Conservation (phyloP, 2,888 invertebrate species). For the Brachylomia viminalis region DNA sequence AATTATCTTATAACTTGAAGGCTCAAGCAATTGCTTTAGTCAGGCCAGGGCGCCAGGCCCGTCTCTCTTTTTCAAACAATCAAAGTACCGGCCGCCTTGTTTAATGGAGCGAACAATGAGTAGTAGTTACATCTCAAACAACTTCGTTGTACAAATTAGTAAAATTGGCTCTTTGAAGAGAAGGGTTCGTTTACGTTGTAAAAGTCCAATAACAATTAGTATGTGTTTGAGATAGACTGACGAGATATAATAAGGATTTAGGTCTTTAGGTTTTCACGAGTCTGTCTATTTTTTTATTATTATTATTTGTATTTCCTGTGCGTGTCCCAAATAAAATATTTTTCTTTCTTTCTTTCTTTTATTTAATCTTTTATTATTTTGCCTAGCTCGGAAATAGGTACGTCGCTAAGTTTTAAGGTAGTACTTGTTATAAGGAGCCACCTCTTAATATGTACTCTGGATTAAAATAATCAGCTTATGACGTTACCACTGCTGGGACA, state of each 20-base stretch:
- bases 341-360: too few species aligned
- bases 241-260: slow-evolving; percentile 24
- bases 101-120: slow-evolving; percentile 67
- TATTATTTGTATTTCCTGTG: too few species aligned
- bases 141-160: slow-evolving; percentile 67
- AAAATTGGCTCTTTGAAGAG: slow-evolving; percentile 52
- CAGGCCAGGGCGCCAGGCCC: slow-evolving; percentile 24
- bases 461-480: not conserved
- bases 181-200: slow-evolving; percentile 56
- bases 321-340: too few species aligned
- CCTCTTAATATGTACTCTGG: too few species aligned
- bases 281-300: too few species aligned
- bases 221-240: slow-evolving; percentile 35
- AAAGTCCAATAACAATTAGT: slow-evolving; percentile 54
- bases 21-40: slow-evolving; percentile 66
- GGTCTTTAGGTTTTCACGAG: not conserved
- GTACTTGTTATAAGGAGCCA: not conserved
- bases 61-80: slow-evolving; percentile 65
- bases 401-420: not conserved
- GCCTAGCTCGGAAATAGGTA: not conserved
- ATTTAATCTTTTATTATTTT: not conserved
- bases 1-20: slow-evolving; percentile 67
- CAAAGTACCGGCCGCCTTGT: slow-evolving; percentile 58
- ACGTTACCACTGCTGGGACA: not conserved
- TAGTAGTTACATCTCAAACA: slow-evolving; percentile 64